Conservation (phyloP, 2,797 vertebrate species). For the Myotis planiceps region DNA sequence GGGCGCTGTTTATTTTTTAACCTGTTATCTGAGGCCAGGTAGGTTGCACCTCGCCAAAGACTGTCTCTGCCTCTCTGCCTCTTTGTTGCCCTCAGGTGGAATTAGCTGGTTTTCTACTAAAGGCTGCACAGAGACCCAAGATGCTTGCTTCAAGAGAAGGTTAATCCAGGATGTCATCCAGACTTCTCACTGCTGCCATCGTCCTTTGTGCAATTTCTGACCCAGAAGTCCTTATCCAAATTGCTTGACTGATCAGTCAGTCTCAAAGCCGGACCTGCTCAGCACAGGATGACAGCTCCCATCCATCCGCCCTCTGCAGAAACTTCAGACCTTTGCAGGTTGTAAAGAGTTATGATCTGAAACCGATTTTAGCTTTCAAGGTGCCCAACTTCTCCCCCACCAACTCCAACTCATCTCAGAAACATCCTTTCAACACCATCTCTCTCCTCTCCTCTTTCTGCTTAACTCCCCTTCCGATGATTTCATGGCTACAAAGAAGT, state of each 20-base stretch:
- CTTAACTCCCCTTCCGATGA: neutral
- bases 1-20: neutral
- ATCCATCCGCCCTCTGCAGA: neutral
- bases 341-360: neutral
- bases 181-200: slow-evolving; percentile 49
- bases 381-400: rapidly evolving
- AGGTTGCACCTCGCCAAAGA: neutral
- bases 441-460: neutral
- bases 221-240: neutral
- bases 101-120: slow-evolving; percentile 49
- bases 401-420: neutral
- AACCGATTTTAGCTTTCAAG: neutral
- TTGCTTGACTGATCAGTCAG: neutral
- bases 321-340: neutral
- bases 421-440: neutral
- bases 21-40: neutral
- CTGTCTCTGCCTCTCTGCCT: neutral
- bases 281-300: neutral
- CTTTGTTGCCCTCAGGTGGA: slow-evolving; percentile 64
- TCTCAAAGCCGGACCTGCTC: neutral
- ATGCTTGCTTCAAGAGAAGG: slow-evolving; percentile 31
- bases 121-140: slow-evolving; percentile 46
- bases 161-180: too few species aligned
- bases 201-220: slow-evolving; percentile 72
- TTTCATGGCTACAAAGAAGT: neutral